These are phyloP conservation scores for Pitangus sulphuratus DNA, from an alignment of 2,797 vertebrate species.

Conservation along the genomic window DNA sequence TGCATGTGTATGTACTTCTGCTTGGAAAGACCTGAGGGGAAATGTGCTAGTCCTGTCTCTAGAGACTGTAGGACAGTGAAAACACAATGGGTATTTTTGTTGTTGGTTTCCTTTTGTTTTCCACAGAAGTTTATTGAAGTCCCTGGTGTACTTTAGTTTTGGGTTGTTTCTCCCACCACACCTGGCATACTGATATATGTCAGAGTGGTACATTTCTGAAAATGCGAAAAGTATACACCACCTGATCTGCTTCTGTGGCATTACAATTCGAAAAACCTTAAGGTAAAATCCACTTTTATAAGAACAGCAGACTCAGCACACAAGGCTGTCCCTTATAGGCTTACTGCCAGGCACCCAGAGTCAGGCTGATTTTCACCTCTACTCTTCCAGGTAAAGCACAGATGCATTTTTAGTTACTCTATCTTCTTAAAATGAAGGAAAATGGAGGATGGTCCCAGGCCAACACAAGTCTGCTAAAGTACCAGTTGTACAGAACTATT, in stretches of 20 bases:
- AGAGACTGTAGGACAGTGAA: not conserved
- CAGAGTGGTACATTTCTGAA: not conserved
- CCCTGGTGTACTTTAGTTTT: not conserved
- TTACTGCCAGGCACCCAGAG: not conserved
- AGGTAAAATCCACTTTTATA: not conserved
- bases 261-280: not conserved
- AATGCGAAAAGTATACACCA: not conserved
- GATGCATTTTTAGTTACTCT: not conserved
- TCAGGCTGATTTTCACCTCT: not conserved
- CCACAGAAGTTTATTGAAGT: not conserved
- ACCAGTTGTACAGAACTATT: not conserved
- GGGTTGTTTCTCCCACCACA: not conserved
- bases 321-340: not conserved
- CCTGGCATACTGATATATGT: not conserved
- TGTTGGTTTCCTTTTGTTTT: not conserved
- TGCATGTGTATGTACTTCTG: rapidly evolving
- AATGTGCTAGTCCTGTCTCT: not conserved
- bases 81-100: rapidly evolving
- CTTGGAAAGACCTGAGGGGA: not conserved
- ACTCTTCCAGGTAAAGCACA: not conserved
- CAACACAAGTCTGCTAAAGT: not conserved
- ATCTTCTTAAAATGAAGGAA: not conserved
- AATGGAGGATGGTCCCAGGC: not conserved
- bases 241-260: not conserved
- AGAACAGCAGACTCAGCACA: not conserved